phyloP scores from a whole-genome alignment of 1,140 invertebrate species.

The Cyphomyrmex costatus region DNA sequence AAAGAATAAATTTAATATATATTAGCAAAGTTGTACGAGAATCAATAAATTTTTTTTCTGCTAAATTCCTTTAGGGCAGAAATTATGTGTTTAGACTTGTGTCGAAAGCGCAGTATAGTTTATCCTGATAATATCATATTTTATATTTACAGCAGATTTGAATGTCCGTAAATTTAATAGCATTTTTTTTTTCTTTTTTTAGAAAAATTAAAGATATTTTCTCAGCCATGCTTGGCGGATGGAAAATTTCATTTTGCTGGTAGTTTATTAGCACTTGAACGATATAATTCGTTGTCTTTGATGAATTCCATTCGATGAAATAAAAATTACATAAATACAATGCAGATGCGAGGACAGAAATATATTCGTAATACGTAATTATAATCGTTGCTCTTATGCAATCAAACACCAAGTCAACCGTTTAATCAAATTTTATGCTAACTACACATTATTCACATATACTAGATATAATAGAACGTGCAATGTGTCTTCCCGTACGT shows the following conservation, averaged over 20 bases:
- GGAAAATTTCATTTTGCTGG: background rate
- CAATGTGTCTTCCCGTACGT: constrained; percentile 70
- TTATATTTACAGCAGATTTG: constrained; percentile 8
- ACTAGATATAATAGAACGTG: constrained; percentile 52
- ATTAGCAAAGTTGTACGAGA: constrained; percentile 45
- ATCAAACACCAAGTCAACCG: constrained; percentile 69
- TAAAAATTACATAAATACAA: constrained; percentile 18
- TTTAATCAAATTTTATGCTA: constrained; percentile 73
- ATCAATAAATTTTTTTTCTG: constrained; percentile 43
- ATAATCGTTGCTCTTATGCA: constrained; percentile 67
- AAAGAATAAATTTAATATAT: constrained; percentile 64
- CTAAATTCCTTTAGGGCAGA: constrained; percentile 36
- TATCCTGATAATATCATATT: background rate
- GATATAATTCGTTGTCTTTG: too few species aligned
- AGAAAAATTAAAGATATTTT: background rate
- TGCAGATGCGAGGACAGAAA: background rate
- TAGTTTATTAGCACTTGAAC: background rate
- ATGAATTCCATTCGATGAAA: background rate
- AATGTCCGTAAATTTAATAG: background rate
- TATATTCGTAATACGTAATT: constrained; percentile 42
- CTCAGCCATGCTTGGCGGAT: background rate
- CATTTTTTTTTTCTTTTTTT: background rate
- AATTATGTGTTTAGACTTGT: background rate
- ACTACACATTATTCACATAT: constrained; percentile 34
- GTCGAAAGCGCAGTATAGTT: background rate